A percentile compares a stretch with the other conserved stretches of the same genome.
phyloP scores from a whole-genome alignment of 2,797 vertebrate species.

The Pyrocephalus nanus region DNA sequence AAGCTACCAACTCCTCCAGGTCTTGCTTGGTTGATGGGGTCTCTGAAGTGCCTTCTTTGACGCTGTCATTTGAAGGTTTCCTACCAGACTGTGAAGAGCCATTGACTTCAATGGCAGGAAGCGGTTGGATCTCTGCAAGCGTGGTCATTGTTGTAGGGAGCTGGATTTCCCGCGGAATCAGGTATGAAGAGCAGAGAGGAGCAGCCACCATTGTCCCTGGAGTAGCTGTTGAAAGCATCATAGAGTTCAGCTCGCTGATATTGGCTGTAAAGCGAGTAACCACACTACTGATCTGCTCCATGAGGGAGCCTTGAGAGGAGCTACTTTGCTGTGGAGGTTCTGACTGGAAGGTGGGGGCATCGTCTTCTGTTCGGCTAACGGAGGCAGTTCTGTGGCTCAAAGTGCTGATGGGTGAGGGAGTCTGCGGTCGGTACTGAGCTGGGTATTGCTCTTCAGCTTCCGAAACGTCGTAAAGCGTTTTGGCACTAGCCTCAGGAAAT shows the following conservation, averaged over 20 bases:
- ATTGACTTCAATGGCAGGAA: constrained; percentile 87
- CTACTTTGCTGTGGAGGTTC: constrained; percentile 80
- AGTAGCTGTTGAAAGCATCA: constrained; percentile 88
- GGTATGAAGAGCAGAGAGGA: constrained; percentile 83
- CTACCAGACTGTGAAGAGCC: constrained; percentile 74
- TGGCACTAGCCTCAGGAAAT: constrained; percentile 80
- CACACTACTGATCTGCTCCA: constrained; percentile 98
- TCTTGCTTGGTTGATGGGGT: constrained; percentile 83
- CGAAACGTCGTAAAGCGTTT: constrained; percentile 87
- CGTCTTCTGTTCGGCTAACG: constrained; percentile 77
- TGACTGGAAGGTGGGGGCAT: constrained; percentile 79
- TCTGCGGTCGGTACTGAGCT: constrained; percentile 83
- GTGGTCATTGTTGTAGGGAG: constrained; percentile 91
- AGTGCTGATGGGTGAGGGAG: constrained; percentile 92
- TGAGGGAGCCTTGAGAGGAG: constrained; percentile 87
- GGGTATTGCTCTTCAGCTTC: constrained; percentile 89
- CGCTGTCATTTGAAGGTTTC: constrained; percentile 75
- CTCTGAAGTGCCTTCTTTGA: constrained; percentile 75
- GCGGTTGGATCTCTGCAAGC: constrained; percentile 90
- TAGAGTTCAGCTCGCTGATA: constrained; percentile 93
- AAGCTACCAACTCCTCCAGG: constrained; percentile 91
- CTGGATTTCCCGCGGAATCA: constrained; percentile 89
- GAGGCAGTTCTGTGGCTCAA: constrained; percentile 86
- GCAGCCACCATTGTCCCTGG: constrained; percentile 73
- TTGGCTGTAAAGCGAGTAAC: constrained; percentile 97